Percentiles rank a stretch among this genome's conserved stretches.
phyloP scores from a whole-genome alignment of 2,797 vertebrate genomes.

The Carcharodon carcharias region DNA sequence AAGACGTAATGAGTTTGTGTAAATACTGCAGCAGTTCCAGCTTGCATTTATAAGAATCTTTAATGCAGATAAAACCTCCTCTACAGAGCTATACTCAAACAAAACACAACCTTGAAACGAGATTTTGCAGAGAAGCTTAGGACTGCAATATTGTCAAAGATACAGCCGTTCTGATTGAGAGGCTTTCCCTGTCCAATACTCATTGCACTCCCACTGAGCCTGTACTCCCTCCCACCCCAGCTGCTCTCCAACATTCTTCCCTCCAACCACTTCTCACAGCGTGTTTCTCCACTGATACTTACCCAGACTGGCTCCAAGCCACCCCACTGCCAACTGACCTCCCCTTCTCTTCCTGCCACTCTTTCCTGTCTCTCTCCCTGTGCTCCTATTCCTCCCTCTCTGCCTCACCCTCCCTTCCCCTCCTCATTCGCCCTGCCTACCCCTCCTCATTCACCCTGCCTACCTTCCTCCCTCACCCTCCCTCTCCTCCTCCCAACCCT shows the following conservation, averaged over 20 bases:
- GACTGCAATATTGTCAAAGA: neutral
- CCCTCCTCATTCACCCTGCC: too few species aligned
- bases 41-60: neutral
- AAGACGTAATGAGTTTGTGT: neutral
- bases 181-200: neutral
- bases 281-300: neutral
- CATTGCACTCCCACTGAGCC: neutral
- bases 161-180: neutral
- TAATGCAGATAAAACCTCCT: neutral
- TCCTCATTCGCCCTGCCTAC: too few species aligned
- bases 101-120: neutral
- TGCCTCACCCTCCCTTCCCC: too few species aligned
- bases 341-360: too few species aligned
- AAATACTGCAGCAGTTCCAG: neutral
- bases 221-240: neutral
- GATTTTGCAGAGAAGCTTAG: neutral
- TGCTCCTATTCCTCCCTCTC: too few species aligned
- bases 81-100: neutral
- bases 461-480: too few species aligned
- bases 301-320: neutral
- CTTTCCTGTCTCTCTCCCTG: too few species aligned
- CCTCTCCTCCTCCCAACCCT: too few species aligned
- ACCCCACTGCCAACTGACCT: too few species aligned
- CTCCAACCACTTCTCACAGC: neutral
- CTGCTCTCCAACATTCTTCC: too few species aligned